Conservation (phyloP, 2,797 vertebrate species). For the Falco biarmicus region DNA sequence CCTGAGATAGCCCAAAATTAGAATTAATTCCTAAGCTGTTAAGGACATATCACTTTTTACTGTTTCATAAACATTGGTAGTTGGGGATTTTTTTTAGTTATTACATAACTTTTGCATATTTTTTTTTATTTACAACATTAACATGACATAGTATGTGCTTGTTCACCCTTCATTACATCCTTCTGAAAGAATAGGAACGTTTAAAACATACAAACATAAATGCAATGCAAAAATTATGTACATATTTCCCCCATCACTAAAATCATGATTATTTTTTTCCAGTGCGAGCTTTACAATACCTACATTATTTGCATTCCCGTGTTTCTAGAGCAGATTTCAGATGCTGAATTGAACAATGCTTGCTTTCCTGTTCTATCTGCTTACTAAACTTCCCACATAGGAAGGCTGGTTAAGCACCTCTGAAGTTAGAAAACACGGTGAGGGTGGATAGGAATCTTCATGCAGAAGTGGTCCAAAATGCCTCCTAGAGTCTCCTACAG, state of each 20-base stretch:
- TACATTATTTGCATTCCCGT: not conserved
- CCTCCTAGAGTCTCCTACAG: not conserved
- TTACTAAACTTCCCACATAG: rapidly evolving
- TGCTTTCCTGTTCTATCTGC: not conserved
- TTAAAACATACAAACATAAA: not conserved
- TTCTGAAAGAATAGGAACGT: not conserved
- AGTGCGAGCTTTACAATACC: not conserved
- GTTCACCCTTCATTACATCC: not conserved
- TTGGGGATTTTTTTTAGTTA: not conserved
- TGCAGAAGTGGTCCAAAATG: not conserved
- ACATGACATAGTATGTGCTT: not conserved
- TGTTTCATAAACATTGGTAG: not conserved
- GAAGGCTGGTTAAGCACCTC: not conserved
- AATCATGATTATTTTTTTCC: not conserved
- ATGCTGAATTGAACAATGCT: not conserved
- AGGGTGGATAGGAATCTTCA: not conserved
- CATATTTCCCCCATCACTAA: not conserved
- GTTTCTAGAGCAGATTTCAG: not conserved
- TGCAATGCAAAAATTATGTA: not conserved
- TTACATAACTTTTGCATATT: not conserved
- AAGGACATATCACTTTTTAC: not conserved
- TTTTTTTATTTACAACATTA: not conserved
- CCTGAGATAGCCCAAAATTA: not conserved
- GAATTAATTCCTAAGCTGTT: not conserved
- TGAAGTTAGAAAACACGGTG: not conserved